Evolutionary conservation across 2,888 invertebrate genomes (phyloP).

Genomic region (Drosophila suboccidentalis): DNA sequence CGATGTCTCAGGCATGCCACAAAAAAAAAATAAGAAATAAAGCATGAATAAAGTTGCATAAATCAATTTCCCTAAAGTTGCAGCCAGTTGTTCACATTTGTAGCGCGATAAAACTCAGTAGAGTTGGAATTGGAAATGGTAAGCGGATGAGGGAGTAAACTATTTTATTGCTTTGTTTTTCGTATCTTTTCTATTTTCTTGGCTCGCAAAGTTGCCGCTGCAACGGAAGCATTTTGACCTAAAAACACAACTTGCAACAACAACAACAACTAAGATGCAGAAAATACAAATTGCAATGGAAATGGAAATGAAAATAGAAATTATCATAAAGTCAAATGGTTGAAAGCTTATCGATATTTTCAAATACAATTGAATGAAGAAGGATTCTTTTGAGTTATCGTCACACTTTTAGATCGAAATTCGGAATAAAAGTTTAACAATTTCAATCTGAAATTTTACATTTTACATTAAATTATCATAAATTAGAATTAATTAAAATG

Average conservation of each 20-base stretch:
- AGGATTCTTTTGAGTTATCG: neutral
- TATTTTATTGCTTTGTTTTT: conserved; percentile 65
- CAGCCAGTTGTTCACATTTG: conserved; percentile 36
- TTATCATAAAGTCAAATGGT: conserved; percentile 48
- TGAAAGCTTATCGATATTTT: conserved; percentile 26
- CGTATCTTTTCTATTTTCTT: conserved; percentile 9
- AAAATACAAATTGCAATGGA: conserved; percentile 56
- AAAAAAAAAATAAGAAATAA: conserved; percentile 25
- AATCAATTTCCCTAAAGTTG: conserved; percentile 62
- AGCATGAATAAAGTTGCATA: conserved; percentile 57
- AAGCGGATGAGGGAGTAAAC: conserved; percentile 17
- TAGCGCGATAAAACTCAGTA: conserved; percentile 44
- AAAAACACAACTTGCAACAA: conserved; percentile 31
- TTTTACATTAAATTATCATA: no score
- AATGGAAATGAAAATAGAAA: conserved; percentile 56
- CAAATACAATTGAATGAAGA: conserved; percentile 10
- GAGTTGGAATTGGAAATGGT: neutral
- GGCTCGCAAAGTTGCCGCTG: conserved; percentile 25
- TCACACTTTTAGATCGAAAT: neutral
- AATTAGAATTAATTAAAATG: no score
- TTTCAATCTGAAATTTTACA: no score
- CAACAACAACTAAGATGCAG: conserved; percentile 9
- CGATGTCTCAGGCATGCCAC: conserved; percentile 44
- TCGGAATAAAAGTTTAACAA: neutral
- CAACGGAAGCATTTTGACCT: conserved; percentile 50